These are phyloP conservation scores for Bombus sylvicola DNA, from an alignment of 1,140 invertebrate genomes.

Conservation along the genomic window DNA sequence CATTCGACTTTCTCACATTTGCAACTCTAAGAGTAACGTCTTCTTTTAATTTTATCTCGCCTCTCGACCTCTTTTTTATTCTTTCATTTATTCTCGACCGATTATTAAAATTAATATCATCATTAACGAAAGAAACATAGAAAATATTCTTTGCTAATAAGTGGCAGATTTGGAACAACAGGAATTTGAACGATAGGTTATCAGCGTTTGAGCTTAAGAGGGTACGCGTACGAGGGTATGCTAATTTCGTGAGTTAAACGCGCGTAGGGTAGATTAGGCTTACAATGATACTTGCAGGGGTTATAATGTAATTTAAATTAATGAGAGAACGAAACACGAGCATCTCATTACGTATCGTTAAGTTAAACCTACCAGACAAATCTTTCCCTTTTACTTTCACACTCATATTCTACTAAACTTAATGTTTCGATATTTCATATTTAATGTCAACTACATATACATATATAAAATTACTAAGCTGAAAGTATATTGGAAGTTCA, in stretches of 20 bases:
- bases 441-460: no score
- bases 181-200: neutral
- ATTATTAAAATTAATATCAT: no score
- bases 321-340: slow-evolving; percentile 20
- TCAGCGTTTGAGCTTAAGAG: neutral
- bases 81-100: neutral
- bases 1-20: neutral
- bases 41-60: accelerated
- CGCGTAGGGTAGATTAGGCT: slow-evolving; percentile 37
- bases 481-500: no score
- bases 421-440: no score
- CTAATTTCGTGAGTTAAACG: slow-evolving; percentile 29
- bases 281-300: slow-evolving; percentile 26
- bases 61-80: neutral
- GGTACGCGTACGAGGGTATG: slow-evolving; percentile 26
- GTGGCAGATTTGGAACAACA: neutral
- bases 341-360: neutral
- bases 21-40: no score
- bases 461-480: no score
- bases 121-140: neutral
- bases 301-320: slow-evolving; percentile 50
- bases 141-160: neutral
- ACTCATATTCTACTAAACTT: neutral
- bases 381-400: neutral
- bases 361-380: neutral